Evolutionary conservation across 2,888 invertebrate genomes (phyloP), one percentile per base, ranked within the genome.

Genomic region (Acleris cristana): DNA sequence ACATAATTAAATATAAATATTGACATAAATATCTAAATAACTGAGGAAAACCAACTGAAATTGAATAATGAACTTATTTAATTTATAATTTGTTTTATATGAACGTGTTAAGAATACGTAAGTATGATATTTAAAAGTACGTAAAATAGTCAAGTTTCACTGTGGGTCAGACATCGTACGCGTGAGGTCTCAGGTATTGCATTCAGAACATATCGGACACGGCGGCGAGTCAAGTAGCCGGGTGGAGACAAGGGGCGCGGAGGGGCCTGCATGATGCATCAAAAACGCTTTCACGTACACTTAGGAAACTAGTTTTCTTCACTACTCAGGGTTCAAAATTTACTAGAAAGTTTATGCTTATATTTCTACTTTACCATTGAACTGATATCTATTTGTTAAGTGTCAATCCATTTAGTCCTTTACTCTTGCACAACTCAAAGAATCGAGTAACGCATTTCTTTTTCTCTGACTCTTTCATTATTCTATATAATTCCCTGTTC

Each of bases 381-480:
- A 70, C 64, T 65, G 65, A 65, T 59, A 71, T 78, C 82, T 85
- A 85, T 87, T 89, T 88, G 84, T 87, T 84, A 75, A 84, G 81
- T 84, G 77, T 83, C 82, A 82, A 79, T 84, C 90, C 89, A 76
- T 87, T 87, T 71, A 83, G 75, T 77, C 89, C 88, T 74, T 81
- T 87, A 82, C 74, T 79, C 76, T 85, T 83, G 88, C 87, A 88
- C 75, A 91, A 81, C 73, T 92, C 87, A 86, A 84, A 87, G 86
- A 88, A 88, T 71, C 83, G 86, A 80, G 77, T 84, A 77, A 89
- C 79, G 82, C 77, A 86, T 82, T 87, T 88, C 85, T 86, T 87
- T 88, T 85, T 89, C 83, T 89, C 89, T 75, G 89, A 84, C 70
- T 90, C 89, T 87, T 78, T 90, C 86, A 88, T 86, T 81, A 90